Base-by-base conservation (phyloP, 1,140 invertebrate genomes). In the Ditylenchus dipsaci region DNA sequence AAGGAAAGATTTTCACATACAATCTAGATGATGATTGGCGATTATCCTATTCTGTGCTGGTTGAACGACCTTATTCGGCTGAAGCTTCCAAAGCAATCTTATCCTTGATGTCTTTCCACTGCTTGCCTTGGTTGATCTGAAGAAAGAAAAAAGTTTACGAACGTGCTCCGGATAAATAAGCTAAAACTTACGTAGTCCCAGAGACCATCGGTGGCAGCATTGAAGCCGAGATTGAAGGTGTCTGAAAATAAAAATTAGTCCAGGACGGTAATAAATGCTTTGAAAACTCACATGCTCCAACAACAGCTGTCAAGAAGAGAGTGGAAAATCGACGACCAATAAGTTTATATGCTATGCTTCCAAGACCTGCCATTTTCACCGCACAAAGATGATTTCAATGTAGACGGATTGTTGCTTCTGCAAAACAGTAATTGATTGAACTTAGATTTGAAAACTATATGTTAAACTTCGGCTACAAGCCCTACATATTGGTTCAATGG, bases 51-150 rank as follows among this genome's bases (percentile, higher is more conserved):
- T 38, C 33, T 38, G 3, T 38, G 3, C 11, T 38, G 33, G 3
- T 38, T 5, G 33, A 38, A 17, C 3, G 3, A 53, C 8, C 49
- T 26, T 61, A 19, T 43, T 30, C 29, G 26, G 3, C 59, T 27
- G 3, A 3, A 19, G n/a, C 59, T 21, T 61, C 19, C 3, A 7
- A 21, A 29, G 29, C n/a, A 29, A 61, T 19, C 59, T 61, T 61
- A 13, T 19, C 19, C 43, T 69, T 65, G 67, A 69, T 57, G 33
- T 69, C 67, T 29, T 69, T 69, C 67, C 67, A 69, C 45, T 29
- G 67, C 65, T 69, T 69, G 17, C 67, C 67, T 53, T 68, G 19
- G 45, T 69, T 69, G 26, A 38, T 30, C 66, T 68, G 21, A 30
- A 68, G 30, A 8, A 17, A 19, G 8, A n/a, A n/a, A 30, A 47